These are phyloP conservation scores for Drosophila hydei DNA, from an alignment of 1,140 invertebrate species.

Conservation along the genomic window DNA sequence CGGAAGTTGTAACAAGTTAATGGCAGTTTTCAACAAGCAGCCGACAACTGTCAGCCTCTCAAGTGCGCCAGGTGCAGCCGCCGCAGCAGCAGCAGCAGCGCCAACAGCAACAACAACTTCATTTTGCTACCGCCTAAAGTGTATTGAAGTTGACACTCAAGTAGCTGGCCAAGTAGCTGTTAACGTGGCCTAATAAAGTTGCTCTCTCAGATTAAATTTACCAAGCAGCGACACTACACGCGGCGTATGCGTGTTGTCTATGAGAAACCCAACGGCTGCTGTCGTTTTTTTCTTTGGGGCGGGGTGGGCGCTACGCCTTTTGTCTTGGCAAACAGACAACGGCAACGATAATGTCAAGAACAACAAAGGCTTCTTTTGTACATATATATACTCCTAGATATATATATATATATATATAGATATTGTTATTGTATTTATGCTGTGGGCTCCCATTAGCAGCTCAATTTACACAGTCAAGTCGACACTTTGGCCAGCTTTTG, in stretches of 20 bases:
- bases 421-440: conserved; percentile 41
- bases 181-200: conserved; percentile 81
- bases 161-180: conserved; percentile 73
- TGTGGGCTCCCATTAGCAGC: conserved; percentile 66
- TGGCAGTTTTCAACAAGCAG: conserved; percentile 76
- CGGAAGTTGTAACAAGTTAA: conserved; percentile 82
- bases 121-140: conserved; percentile 60
- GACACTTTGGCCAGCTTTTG: conserved; percentile 37
- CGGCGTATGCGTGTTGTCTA: conserved; percentile 43
- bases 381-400: conserved; percentile 15
- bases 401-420: conserved; percentile 17
- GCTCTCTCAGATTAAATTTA: conserved; percentile 50
- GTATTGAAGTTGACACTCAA: conserved; percentile 77
- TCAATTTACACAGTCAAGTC: conserved; percentile 67
- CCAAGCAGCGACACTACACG: conserved; percentile 19
- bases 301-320: conserved; percentile 1
- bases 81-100: conserved; percentile 13
- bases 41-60: conserved; percentile 65
- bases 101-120: conserved; percentile 40
- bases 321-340: conserved; percentile 34
- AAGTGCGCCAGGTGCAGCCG: conserved; percentile 47
- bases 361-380: conserved; percentile 16
- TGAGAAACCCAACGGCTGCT: conserved; percentile 41
- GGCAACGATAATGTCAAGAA: conserved; percentile 34
- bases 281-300: neutral